Base-by-base conservation (phyloP, 2,888 invertebrate species). In the Formica aserva region DNA sequence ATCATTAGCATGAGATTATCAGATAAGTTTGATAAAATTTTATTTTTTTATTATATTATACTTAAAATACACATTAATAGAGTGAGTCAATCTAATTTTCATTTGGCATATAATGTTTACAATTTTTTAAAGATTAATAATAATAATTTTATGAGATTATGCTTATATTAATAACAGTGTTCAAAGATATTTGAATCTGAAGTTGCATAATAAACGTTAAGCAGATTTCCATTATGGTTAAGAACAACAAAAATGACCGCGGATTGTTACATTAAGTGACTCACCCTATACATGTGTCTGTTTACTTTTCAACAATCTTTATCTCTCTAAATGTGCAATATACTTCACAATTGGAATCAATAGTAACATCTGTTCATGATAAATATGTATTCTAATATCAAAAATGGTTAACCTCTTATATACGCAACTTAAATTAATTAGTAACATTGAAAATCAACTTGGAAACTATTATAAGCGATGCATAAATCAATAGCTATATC, bases 1-100 rank as follows among this genome's bases (percentile, higher is more conserved):
- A 84, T 90, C 77, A 88, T 89, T 90, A 88, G 87, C 81, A 84
- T 67, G 63, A 84, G 80, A 66, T 87, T 45, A 85, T 82, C 22
- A 60, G 35, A 38, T 67, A 75, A 83, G 52, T 75, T 52, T n/a
- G 52, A 26, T 81, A 82, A 71, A 60, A 89, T 66, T 77, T 76
- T 18, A 38, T 67, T 55, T 77, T 26, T 66, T 78, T 45, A 26
- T 65, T 74, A 62, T 32, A 66, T 80, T 26, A 29, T 75, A 72
- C 26, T 83, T 77, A 69, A 69, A 72, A 69, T 75, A 32, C 13
- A 45, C 15, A 63, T 65, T 65, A 32, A 48, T 35, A 35, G 60
- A 62, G 35, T 18, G 60, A 41, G 32, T 62, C 45, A 78, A 22
- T 26, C 22, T 52, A n/a, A 48, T 8, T 48, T 48, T 48, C 6